Percentiles rank a stretch among this genome's conserved stretches.
Conservation (phyloP, 1,140 invertebrate species). For the Calosoma granatense region DNA sequence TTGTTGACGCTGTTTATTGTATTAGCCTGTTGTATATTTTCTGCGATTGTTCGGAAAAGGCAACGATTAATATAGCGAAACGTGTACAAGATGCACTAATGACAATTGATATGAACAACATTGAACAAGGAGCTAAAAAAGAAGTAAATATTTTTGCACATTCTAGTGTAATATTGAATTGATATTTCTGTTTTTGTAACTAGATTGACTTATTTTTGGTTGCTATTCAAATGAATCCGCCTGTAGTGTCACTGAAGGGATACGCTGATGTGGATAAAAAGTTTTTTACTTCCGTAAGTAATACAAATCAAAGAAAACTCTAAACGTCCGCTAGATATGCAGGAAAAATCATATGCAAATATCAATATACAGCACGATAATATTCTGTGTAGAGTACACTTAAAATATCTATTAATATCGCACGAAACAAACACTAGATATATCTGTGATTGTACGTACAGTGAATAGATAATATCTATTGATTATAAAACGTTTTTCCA, state of each 20-base stretch:
- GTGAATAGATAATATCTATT: too few species aligned
- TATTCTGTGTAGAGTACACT: too few species aligned
- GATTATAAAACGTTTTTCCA: conserved; percentile 29
- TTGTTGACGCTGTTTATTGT: conserved; percentile 48
- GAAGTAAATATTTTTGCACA: conserved; percentile 35
- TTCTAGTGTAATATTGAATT: neutral
- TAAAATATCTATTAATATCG: too few species aligned
- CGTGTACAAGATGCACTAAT: conserved; percentile 44
- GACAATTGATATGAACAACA: conserved; percentile 39
- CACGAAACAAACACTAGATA: too few species aligned
- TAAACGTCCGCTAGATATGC: too few species aligned
- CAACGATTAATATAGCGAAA: conserved; percentile 39
- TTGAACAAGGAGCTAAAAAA: conserved; percentile 42
- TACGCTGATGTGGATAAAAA: conserved; percentile 48
- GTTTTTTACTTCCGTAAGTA: conserved; percentile 43
- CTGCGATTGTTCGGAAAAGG: conserved; percentile 48
- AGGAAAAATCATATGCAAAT: too few species aligned
- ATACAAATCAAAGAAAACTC: neutral
- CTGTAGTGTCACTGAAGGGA: conserved; percentile 47
- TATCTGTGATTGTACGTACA: too few species aligned
- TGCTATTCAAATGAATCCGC: conserved; percentile 52
- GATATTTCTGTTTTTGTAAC: conserved; percentile 19
- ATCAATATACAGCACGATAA: too few species aligned
- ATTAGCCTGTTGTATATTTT: conserved; percentile 44
- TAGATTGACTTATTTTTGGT: conserved; percentile 49